Conservation (phyloP, 2,888 invertebrate species). For the Anthoptus insignis region DNA sequence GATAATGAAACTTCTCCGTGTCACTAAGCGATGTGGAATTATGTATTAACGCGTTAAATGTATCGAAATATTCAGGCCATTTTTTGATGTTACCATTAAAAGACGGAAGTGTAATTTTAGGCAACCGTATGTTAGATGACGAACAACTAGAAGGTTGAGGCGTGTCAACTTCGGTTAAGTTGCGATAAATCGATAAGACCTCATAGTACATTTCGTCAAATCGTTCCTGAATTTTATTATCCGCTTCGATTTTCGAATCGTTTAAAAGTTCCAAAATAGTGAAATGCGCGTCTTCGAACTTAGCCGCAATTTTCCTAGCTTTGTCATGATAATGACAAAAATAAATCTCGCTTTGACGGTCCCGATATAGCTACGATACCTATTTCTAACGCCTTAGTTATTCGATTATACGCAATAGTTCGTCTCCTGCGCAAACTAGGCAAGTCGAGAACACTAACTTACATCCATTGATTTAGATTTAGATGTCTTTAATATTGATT, state of each 20-base stretch:
- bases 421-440: constrained; percentile 34
- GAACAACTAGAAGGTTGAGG: not conserved
- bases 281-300: constrained; percentile 28
- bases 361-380: constrained; percentile 10
- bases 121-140: constrained; percentile 12
- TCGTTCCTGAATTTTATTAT: not conserved
- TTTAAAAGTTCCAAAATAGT: constrained; percentile 19
- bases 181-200: constrained; percentile 18
- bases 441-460: constrained; percentile 13
- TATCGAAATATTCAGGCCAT: constrained; percentile 30
- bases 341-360: constrained; percentile 14
- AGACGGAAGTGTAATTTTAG: constrained; percentile 31
- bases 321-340: constrained; percentile 33
- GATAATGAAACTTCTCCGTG: constrained; percentile 32
- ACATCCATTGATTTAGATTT: constrained; percentile 7
- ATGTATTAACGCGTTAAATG: constrained; percentile 26
- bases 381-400: constrained; percentile 31
- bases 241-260: constrained; percentile 2
- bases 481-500: not conserved
- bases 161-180: not conserved
- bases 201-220: constrained; percentile 5
- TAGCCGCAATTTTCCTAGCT: constrained; percentile 13
- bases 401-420: constrained; percentile 32
- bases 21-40: constrained; percentile 15
- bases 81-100: constrained; percentile 32